These are phyloP conservation scores for Ovis aries DNA, from an alignment of 2,113 vertebrate genomes.

Conservation along the genomic window DNA sequence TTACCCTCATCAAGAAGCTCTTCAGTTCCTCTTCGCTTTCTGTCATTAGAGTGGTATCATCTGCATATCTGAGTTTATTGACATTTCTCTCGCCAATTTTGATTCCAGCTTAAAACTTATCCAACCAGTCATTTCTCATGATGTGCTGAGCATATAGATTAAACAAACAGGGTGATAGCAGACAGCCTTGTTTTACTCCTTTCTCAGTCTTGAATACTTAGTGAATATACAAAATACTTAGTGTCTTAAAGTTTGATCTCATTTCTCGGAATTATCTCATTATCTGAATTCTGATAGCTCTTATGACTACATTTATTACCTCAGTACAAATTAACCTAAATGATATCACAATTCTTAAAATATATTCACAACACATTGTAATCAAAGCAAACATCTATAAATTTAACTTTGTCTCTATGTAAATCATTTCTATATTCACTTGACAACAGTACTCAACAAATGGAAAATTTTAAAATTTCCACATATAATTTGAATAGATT, in stretches of 20 bases:
- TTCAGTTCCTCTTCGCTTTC: neutral
- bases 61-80: neutral
- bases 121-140: neutral
- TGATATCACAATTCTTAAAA: neutral
- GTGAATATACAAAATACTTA: neutral
- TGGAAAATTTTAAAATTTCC: neutral
- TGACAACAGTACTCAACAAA: neutral
- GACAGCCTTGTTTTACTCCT: neutral
- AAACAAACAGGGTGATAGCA: neutral
- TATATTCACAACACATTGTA: neutral
- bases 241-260: neutral
- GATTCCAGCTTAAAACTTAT: neutral
- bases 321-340: neutral
- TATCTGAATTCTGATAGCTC: neutral
- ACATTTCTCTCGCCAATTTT: neutral
- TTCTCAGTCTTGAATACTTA: neutral
- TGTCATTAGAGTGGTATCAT: neutral
- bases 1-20: neutral
- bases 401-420: neutral
- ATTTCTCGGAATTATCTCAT: conserved; percentile 7
- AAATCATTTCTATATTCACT: neutral
- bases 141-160: neutral
- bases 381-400: neutral
- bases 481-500: neutral
- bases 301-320: conserved; percentile 26